Base-by-base conservation (phyloP, 2,113 vertebrate species). In the Ailurus styani region DNA sequence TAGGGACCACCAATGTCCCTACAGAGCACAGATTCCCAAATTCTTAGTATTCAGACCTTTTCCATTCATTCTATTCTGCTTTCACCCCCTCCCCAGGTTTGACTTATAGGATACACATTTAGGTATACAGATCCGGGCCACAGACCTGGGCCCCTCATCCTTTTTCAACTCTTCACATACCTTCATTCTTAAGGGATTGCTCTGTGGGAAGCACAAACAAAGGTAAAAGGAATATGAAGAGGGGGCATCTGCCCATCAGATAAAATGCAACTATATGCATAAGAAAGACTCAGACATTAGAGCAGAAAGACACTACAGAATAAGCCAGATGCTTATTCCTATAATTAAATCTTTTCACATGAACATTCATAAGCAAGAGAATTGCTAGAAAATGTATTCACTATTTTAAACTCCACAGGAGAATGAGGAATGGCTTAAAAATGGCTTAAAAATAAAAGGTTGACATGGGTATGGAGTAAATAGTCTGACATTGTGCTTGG, bases 371-470 rank as follows among this genome's bases (percentile, higher is more conserved):
- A 92, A 95, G 60, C 14, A 87, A 40, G 62, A 93, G 7, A 75
- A 57, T 42, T 72, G 21, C 21, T 31, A 83, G 62, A 91, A 93
- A 40, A 77, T 47, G 20, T 70, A 64, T 57, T 91, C 12, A 17
- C 37, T 60, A 29, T 75, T 94, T 90, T 79, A 27, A 60, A 90
- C 34, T 72, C 31, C 62, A 45, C 12, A 66, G 34, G 23, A 50
- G 54, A 91, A 96, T 50, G 45, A 95, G 11, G 25, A 79, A 72
- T 83, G 40, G 45, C 52, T 97, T 93, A 93, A 84, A 90, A 79
- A 72, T 83, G 40, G 45, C 52, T 97, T 93, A 93, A 84, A 90
- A 75, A 90, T 64, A 18, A 89, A 85, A 68, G 54, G 31, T 23
- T 75, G 45, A 42, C 8, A 25, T 77, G 54, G 29, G 50, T 34